Evolutionary conservation across 2,797 vertebrate species (phyloP).

Genomic region (Chrosomus eos): DNA sequence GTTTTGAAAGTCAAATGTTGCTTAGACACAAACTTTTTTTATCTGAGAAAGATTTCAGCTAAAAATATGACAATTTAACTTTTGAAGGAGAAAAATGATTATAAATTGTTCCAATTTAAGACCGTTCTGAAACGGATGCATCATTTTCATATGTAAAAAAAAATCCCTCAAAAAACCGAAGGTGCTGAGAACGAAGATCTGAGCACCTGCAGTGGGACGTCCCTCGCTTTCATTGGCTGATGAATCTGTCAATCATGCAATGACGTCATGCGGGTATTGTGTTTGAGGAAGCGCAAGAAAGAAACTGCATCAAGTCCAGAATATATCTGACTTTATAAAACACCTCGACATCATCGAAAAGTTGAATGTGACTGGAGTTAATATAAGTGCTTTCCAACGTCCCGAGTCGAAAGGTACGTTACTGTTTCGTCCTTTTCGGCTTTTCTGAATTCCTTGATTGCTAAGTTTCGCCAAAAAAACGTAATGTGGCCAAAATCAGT

Average conservation of each 20-base stretch:
- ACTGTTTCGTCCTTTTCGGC: background rate
- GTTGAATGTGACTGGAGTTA: background rate
- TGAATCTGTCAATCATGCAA: background rate
- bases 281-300: conserved; percentile 40
- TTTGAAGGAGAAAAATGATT: background rate
- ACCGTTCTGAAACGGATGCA: background rate
- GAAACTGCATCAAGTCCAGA: background rate
- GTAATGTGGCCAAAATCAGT: background rate
- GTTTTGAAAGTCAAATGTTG: background rate
- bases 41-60: background rate
- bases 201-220: conserved; percentile 42
- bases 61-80: background rate
- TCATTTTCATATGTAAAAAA: background rate
- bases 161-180: background rate
- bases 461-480: background rate
- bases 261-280: background rate
- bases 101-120: background rate
- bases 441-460: background rate
- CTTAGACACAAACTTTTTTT: background rate
- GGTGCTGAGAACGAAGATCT: background rate
- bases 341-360: background rate
- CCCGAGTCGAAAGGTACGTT: background rate
- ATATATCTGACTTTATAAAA: background rate
- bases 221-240: background rate
- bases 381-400: background rate